phyloP scores from a whole-genome alignment of 2,888 invertebrate genomes.

The Myopa tessellatipennis region DNA sequence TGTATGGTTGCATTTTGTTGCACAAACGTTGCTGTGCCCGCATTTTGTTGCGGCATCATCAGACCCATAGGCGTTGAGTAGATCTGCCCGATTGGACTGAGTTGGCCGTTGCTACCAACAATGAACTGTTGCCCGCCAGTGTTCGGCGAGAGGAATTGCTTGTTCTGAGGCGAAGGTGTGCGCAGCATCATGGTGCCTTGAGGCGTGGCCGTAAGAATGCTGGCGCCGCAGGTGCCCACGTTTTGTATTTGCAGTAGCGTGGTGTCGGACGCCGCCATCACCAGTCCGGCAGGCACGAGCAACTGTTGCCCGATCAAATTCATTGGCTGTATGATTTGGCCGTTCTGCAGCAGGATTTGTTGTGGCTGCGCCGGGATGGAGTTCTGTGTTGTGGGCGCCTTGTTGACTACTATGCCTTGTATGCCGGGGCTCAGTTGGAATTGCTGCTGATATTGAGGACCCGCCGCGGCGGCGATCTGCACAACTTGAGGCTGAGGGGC shows the following conservation, averaged over 20 bases:
- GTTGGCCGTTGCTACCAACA: slow-evolving; percentile 80
- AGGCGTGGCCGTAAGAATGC: slow-evolving; percentile 74
- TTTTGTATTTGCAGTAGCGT: slow-evolving; percentile 83
- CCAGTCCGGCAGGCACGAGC: slow-evolving; percentile 86
- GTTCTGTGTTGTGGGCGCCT: slow-evolving; percentile 67
- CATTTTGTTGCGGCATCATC: slow-evolving; percentile 64
- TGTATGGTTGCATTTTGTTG: slow-evolving; percentile 86
- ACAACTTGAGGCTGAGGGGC: slow-evolving; percentile 58
- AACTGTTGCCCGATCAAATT: slow-evolving; percentile 87
- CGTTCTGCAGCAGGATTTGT: slow-evolving; percentile 67
- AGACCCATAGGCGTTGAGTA: slow-evolving; percentile 67
- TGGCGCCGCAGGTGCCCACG: slow-evolving; percentile 73
- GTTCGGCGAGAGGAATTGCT: slow-evolving; percentile 79
- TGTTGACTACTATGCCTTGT: slow-evolving; percentile 77
- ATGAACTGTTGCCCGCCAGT: slow-evolving; percentile 76
- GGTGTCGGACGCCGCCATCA: slow-evolving; percentile 86
- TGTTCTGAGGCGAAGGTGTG: slow-evolving; percentile 79
- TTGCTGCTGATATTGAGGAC: slow-evolving; percentile 78
- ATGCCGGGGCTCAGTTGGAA: slow-evolving; percentile 82
- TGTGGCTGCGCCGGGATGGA: slow-evolving; percentile 70
- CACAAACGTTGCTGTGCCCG: slow-evolving; percentile 78
- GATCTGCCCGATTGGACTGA: slow-evolving; percentile 76
- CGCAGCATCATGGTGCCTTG: slow-evolving; percentile 81
- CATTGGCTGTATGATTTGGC: slow-evolving; percentile 83
- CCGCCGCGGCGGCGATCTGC: slow-evolving; percentile 69